These are phyloP conservation scores for Mythimna impura DNA, from an alignment of 2,888 invertebrate species.

Conservation along the genomic window DNA sequence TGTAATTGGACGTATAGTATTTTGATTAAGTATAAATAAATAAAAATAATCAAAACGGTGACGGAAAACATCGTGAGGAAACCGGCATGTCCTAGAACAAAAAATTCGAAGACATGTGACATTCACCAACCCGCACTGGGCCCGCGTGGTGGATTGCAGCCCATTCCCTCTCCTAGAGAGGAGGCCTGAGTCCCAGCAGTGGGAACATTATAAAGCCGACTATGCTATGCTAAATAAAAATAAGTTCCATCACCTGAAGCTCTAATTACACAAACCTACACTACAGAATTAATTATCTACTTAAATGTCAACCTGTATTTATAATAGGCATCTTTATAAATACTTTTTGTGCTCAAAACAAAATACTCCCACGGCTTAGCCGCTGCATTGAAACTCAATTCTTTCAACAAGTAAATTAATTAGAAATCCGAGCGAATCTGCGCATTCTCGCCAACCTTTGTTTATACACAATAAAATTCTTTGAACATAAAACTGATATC, in stretches of 20 bases:
- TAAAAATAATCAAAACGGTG: no score
- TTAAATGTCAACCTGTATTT: not conserved
- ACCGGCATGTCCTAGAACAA: no score
- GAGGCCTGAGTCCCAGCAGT: no score
- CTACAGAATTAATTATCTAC: not conserved
- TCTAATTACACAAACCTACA: not conserved
- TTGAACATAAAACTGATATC: not conserved
- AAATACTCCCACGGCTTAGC: not conserved
- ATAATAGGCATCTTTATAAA: not conserved
- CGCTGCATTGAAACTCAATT: not conserved
- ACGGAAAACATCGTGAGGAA: no score
- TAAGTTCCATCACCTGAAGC: not conserved
- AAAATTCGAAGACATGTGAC: no score
- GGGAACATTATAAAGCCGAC: no score
- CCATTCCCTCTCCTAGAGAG: no score
- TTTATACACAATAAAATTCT: slow-evolving; percentile 7
- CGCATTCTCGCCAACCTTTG: slow-evolving; percentile 5
- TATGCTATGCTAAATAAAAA: no score
- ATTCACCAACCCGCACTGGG: no score
- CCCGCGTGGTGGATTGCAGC: no score
- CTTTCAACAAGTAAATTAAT: slow-evolving; percentile 7
- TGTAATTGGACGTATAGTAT: no score
- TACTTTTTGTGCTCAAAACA: not conserved
- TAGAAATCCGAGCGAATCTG: slow-evolving; percentile 6
- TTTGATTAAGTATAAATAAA: no score